Evolutionary conservation across 1,140 invertebrate genomes (phyloP).

Genomic region (Metaphire vulgaris): DNA sequence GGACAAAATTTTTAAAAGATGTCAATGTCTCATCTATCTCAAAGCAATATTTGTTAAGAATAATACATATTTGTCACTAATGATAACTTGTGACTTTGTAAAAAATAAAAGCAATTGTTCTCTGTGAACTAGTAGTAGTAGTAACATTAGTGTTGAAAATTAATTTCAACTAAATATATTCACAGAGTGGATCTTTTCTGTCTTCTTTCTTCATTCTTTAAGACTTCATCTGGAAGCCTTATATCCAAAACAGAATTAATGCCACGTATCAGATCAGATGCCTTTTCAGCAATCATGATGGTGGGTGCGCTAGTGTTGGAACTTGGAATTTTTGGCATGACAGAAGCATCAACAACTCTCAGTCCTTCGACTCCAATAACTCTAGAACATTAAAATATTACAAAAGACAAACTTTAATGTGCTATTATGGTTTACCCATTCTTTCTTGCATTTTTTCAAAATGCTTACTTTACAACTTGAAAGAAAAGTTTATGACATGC

Average conservation of each 20-base stretch:
- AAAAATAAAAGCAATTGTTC: too few species aligned
- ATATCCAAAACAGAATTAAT: constrained; percentile 15
- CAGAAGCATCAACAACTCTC: constrained; percentile 51
- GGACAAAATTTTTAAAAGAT: too few species aligned
- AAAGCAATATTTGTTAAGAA: too few species aligned
- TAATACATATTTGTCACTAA: too few species aligned
- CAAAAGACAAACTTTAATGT: not conserved
- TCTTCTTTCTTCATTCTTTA: not conserved
- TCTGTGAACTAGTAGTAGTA: too few species aligned
- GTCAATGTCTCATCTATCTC: too few species aligned
- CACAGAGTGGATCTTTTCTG: not conserved
- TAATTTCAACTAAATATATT: too few species aligned
- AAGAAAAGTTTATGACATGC: not conserved
- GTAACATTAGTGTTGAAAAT: too few species aligned
- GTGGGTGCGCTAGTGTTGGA: constrained; percentile 52
- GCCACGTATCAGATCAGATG: constrained; percentile 47
- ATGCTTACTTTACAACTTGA: not conserved
- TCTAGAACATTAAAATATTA: constrained; percentile 27
- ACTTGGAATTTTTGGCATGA: constrained; percentile 51
- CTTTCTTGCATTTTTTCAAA: not conserved
- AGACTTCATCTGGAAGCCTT: constrained; percentile 32
- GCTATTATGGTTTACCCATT: not conserved
- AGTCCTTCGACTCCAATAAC: constrained; percentile 41
- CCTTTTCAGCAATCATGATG: constrained; percentile 53
- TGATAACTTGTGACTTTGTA: too few species aligned